These are phyloP conservation scores for Ptychoptera albimana DNA, from an alignment of 2,888 invertebrate genomes.

Conservation along the genomic window DNA sequence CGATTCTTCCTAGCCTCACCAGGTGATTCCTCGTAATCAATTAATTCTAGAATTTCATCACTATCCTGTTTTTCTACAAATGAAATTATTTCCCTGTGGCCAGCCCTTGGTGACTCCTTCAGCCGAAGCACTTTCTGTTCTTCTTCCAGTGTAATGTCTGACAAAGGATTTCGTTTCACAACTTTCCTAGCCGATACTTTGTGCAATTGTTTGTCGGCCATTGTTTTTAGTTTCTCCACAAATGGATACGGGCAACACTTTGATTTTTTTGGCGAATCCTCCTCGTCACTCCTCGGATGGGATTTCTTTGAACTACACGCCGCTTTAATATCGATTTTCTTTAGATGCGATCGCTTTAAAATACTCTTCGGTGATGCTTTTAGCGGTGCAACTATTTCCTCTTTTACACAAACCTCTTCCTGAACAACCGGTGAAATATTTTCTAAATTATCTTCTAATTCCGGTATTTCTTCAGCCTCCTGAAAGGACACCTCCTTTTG, in stretches of 20 bases:
- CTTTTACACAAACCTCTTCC: slow-evolving; percentile 1
- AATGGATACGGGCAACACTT: slow-evolving; percentile 38
- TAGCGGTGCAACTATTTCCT: slow-evolving; percentile 22
- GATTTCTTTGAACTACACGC: slow-evolving; percentile 18
- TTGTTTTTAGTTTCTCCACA: slow-evolving; percentile 45
- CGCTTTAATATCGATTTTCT: slow-evolving; percentile 18
- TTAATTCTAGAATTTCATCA: slow-evolving; percentile 28
- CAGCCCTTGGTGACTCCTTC: slow-evolving; percentile 43
- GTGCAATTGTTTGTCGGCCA: slow-evolving; percentile 44
- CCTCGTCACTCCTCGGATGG: slow-evolving; percentile 12
- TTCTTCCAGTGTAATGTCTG: slow-evolving; percentile 27
- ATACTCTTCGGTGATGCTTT: slow-evolving; percentile 37
- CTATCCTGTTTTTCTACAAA: slow-evolving; percentile 32
- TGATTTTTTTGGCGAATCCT: slow-evolving; percentile 34
- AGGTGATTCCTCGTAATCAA: slow-evolving; percentile 30
- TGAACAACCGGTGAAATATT: neutral
- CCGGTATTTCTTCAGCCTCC: neutral
- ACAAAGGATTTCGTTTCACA: slow-evolving; percentile 23
- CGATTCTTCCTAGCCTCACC: slow-evolving; percentile 22
- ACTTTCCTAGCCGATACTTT: slow-evolving; percentile 33
- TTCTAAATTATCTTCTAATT: neutral
- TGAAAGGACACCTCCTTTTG: neutral
- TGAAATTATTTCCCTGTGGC: slow-evolving; percentile 31
- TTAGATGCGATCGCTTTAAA: slow-evolving; percentile 35
- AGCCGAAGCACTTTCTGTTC: slow-evolving; percentile 41